Conservation (phyloP, 1,140 invertebrate species). For the Caenorhabditis brenneri region DNA sequence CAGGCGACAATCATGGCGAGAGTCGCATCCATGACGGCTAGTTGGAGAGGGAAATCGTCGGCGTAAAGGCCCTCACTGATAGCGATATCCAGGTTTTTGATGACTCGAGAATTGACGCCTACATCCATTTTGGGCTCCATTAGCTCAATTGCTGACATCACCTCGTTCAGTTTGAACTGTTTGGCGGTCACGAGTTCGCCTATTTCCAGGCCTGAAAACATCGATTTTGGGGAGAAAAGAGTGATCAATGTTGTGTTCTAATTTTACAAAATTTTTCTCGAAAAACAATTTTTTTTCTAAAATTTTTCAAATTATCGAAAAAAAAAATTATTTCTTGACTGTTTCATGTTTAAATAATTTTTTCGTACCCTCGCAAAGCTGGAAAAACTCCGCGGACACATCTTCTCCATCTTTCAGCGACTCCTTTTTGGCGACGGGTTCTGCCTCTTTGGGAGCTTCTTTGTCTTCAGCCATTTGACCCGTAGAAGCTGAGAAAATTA, state of each 20-base stretch:
- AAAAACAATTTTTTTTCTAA: no score
- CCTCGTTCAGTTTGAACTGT: neutral
- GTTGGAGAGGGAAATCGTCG: neutral
- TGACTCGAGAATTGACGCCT: neutral
- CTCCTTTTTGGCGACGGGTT: neutral
- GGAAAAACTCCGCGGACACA: neutral
- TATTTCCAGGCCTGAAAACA: neutral
- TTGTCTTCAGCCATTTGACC: neutral
- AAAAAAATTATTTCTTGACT: no score
- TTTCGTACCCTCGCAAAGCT: neutral
- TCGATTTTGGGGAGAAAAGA: no score
- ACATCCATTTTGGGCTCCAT: constrained; percentile 13
- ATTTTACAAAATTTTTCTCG: no score
- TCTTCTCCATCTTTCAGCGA: no score
- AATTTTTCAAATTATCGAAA: no score
- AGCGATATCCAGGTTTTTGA: neutral
- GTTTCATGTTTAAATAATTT: no score
- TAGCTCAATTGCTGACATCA: constrained; percentile 19
- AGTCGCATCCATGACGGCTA: neutral
- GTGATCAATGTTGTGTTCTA: no score
- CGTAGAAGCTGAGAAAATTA: constrained; percentile 22
- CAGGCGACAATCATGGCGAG: constrained; percentile 1
- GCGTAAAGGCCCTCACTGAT: neutral
- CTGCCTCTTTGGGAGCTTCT: neutral
- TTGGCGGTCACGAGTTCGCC: neutral